Evolutionary conservation across 2,888 invertebrate species (phyloP).

Genomic region (Salpingus planirostris): DNA sequence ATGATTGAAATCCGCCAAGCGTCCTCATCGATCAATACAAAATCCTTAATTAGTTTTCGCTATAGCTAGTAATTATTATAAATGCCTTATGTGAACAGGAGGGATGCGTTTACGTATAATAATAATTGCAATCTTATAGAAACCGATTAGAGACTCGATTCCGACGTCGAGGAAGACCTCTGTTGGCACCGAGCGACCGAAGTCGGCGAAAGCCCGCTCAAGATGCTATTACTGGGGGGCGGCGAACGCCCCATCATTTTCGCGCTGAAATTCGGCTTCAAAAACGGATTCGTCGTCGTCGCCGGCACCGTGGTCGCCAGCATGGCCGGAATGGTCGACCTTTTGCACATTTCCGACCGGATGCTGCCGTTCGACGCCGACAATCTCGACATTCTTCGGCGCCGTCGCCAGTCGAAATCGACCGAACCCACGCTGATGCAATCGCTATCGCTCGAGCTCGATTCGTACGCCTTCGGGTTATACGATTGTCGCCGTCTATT

Average conservation of each 20-base stretch:
- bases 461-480: conserved; percentile 48
- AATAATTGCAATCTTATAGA: conserved; percentile 12
- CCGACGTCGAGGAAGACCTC: conserved; percentile 28
- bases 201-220: conserved; percentile 49
- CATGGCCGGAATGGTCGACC: no score
- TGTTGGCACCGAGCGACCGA: conserved; percentile 38
- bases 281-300: conserved; percentile 29
- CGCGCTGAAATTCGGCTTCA: conserved; percentile 38
- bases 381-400: conserved; percentile 34
- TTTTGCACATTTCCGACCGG: conserved; percentile 36
- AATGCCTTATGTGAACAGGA: no score
- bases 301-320: no score
- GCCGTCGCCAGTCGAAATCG: conserved; percentile 39
- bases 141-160: conserved; percentile 40
- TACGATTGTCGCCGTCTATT: conserved; percentile 49
- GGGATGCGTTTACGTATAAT: conserved; percentile 20
- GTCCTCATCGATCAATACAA: no score
- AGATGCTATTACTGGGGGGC: conserved; percentile 47
- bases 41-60: no score
- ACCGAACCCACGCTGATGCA: conserved; percentile 40
- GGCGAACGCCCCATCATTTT: conserved; percentile 44
- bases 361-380: conserved; percentile 39
- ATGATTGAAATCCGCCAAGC: no score
- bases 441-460: conserved; percentile 47
- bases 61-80: conserved; percentile 1